These are phyloP conservation scores for Ephialtes manifestator DNA, from an alignment of 2,888 invertebrate genomes.

Conservation along the genomic window DNA sequence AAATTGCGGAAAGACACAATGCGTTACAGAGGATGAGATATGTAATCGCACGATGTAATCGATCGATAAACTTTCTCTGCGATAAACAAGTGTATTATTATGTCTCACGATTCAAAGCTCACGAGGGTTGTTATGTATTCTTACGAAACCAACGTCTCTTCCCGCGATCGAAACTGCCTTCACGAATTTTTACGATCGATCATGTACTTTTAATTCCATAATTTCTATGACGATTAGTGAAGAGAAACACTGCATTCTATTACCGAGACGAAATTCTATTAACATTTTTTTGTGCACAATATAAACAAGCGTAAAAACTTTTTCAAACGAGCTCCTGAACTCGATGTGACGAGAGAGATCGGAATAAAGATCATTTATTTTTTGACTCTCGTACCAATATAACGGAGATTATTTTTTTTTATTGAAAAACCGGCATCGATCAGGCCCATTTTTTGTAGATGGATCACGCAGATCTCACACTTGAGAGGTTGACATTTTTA, in stretches of 20 bases:
- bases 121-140: slow-evolving; percentile 20
- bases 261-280: slow-evolving; percentile 23
- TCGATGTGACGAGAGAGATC: slow-evolving; percentile 17
- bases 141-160: slow-evolving; percentile 36
- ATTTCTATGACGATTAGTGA: background rate
- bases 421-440: background rate
- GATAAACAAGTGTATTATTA: slow-evolving; percentile 42
- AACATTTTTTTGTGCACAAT: background rate
- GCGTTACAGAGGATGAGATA: slow-evolving; percentile 6
- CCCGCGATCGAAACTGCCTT: slow-evolving; percentile 66
- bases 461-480: slow-evolving; percentile 11
- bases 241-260: background rate
- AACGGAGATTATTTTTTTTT: background rate
- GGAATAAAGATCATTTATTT: slow-evolving; percentile 40
- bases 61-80: slow-evolving; percentile 45
- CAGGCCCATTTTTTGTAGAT: slow-evolving; percentile 34
- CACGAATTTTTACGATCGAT: slow-evolving; percentile 51
- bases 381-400: slow-evolving; percentile 28
- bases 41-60: slow-evolving; percentile 21
- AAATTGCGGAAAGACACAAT: slow-evolving; percentile 24
- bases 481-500: slow-evolving; percentile 39
- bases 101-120: slow-evolving; percentile 47
- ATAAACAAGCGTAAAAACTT: slow-evolving; percentile 27
- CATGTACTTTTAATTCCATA: slow-evolving; percentile 39
- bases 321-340: slow-evolving; percentile 25